Evolutionary conservation across 2,888 invertebrate genomes (phyloP).

Genomic region (Amiota mariae): DNA sequence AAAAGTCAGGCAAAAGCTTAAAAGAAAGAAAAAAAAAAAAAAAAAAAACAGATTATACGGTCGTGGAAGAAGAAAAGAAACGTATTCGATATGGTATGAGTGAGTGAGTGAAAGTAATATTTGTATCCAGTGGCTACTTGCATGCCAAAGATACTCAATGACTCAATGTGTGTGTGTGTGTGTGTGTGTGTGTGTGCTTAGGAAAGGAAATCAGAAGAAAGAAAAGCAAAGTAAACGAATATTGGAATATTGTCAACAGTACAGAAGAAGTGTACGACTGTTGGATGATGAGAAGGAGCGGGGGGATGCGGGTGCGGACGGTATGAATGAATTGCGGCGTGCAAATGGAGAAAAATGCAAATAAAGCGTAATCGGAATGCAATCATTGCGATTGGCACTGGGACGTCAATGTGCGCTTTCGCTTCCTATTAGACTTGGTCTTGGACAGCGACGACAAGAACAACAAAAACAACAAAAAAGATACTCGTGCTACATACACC

Average conservation of each 20-base stretch:
- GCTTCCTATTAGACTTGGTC: neutral
- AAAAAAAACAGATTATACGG: too few species aligned
- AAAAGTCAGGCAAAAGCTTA: too few species aligned
- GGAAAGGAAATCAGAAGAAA: neutral
- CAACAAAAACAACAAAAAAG: neutral
- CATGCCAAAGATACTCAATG: conserved; percentile 6
- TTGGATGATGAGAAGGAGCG: neutral
- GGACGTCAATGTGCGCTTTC: neutral
- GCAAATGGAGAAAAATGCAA: conserved; percentile 18
- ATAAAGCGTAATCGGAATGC: conserved; percentile 29
- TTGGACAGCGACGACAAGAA: neutral
- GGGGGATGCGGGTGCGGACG: too few species aligned
- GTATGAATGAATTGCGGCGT: neutral
- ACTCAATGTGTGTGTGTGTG: neutral
- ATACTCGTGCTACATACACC: neutral
- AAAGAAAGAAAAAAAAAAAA: too few species aligned
- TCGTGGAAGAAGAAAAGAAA: too few species aligned
- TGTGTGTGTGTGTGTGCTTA: too few species aligned
- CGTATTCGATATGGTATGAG: too few species aligned
- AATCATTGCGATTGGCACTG: conserved; percentile 24
- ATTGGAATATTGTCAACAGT: conserved; percentile 3
- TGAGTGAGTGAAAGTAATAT: neutral
- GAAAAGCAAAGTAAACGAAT: conserved; percentile 2
- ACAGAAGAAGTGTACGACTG: neutral
- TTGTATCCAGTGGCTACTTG: conserved; percentile 31